Evolutionary conservation across 2,888 invertebrate genomes (phyloP).

Genomic region (Andrena praecox): DNA sequence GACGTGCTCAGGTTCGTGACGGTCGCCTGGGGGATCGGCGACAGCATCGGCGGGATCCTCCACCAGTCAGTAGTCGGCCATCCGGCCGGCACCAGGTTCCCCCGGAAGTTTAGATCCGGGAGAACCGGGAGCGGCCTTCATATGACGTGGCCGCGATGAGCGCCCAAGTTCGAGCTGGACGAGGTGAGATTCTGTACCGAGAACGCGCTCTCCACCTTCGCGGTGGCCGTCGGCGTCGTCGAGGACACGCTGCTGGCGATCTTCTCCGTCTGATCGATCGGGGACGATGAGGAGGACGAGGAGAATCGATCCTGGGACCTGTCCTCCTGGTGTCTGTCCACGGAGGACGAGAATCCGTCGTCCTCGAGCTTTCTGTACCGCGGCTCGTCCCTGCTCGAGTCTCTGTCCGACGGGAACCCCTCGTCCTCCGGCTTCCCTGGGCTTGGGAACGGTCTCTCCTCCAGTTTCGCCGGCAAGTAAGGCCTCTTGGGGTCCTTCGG

Average conservation of each 20-base stretch:
- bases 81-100: conserved; percentile 85
- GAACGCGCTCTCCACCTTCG: conserved; percentile 77
- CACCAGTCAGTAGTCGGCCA: conserved; percentile 86
- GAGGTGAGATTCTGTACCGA: conserved; percentile 83
- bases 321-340: conserved; percentile 75
- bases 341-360: conserved; percentile 52
- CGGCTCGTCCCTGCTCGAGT: conserved; percentile 69
- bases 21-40: conserved; percentile 79
- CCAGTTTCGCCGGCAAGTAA: conserved; percentile 64
- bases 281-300: conserved; percentile 77
- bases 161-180: conserved; percentile 78
- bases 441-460: conserved; percentile 75
- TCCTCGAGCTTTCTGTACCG: conserved; percentile 71
- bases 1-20: conserved; percentile 80
- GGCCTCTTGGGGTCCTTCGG: conserved; percentile 79
- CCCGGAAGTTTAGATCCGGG: conserved; percentile 87
- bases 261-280: conserved; percentile 68
- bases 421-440: conserved; percentile 79
- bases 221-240: conserved; percentile 59
- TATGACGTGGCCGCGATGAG: conserved; percentile 89
- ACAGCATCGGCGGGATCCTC: conserved; percentile 81
- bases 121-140: conserved; percentile 94
- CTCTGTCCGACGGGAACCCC: conserved; percentile 73
- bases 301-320: conserved; percentile 78
- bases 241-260: conserved; percentile 18